phyloP scores from a whole-genome alignment of 2,888 invertebrate genomes.

The Bellardia pandia region DNA sequence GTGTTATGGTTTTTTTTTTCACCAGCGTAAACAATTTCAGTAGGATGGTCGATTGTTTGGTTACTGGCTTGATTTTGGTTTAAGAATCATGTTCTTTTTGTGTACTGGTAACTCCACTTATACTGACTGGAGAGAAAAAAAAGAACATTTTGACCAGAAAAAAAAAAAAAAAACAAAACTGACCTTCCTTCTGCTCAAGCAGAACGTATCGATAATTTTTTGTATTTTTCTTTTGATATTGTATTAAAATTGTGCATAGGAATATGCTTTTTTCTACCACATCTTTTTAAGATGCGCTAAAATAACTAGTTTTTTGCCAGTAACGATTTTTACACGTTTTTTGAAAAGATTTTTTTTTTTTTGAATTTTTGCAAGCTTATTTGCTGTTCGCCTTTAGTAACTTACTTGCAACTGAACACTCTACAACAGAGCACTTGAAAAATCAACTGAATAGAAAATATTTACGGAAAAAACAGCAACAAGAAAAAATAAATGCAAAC shows the following conservation, averaged over 20 bases:
- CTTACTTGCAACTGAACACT: slow-evolving; percentile 60
- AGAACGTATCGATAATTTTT: slow-evolving; percentile 50
- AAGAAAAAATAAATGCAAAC: slow-evolving; percentile 11
- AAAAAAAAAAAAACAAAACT: slow-evolving; percentile 25
- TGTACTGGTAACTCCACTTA: slow-evolving; percentile 14
- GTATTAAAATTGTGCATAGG: slow-evolving; percentile 25
- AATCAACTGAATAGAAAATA: slow-evolving; percentile 64
- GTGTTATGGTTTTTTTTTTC: not conserved
- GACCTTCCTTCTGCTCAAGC: slow-evolving; percentile 61
- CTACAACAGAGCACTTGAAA: slow-evolving; percentile 63
- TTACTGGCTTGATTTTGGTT: not conserved
- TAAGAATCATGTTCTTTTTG: slow-evolving; percentile 1
- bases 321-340: slow-evolving; percentile 68
- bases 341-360: slow-evolving; percentile 15
- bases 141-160: no score
- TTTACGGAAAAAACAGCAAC: slow-evolving; percentile 6
- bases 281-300: slow-evolving; percentile 64
- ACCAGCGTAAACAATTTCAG: not conserved
- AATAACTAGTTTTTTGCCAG: slow-evolving; percentile 67
- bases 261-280: not conserved
- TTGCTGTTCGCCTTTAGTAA: slow-evolving; percentile 34
- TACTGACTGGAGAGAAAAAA: not conserved
- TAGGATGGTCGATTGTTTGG: not conserved
- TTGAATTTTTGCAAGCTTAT: slow-evolving; percentile 28
- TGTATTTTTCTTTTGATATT: not conserved